These are phyloP conservation scores for Saccopteryx leptura DNA, from an alignment of 2,113 vertebrate species.

Conservation along the genomic window DNA sequence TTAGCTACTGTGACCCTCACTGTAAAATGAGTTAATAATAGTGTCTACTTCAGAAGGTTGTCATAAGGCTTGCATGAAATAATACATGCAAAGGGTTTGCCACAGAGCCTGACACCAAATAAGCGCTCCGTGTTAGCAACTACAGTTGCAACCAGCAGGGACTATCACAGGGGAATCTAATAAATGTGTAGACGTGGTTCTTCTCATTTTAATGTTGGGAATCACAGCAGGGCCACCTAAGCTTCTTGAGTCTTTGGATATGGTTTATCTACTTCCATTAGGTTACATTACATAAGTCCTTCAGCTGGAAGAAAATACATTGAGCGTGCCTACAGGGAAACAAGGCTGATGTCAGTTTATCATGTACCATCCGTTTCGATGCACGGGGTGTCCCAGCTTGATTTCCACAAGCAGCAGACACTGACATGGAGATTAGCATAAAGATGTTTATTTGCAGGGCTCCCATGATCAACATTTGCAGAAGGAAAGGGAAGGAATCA, in stretches of 20 bases:
- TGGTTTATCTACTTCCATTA: slow-evolving; percentile 49
- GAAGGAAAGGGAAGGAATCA: not conserved
- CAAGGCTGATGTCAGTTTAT: not conserved
- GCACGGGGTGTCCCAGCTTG: not conserved
- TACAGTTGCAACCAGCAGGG: not conserved
- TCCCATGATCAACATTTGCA: not conserved
- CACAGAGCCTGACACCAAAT: not conserved
- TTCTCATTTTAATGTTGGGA: slow-evolving; percentile 52
- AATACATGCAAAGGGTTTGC: not conserved
- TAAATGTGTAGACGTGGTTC: not conserved
- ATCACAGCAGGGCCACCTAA: slow-evolving; percentile 24
- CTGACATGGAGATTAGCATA: not conserved
- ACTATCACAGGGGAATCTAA: not conserved
- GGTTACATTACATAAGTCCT: not conserved
- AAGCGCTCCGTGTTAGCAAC: not conserved
- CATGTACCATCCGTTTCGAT: not conserved
- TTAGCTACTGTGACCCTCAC: not conserved
- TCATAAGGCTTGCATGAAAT: slow-evolving; percentile 3
- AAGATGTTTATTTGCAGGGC: not conserved
- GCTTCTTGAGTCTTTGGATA: slow-evolving; percentile 23
- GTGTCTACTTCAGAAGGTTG: not conserved
- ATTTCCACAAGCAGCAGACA: not conserved
- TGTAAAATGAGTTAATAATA: not conserved
- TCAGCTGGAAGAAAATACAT: not conserved
- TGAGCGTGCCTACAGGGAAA: not conserved